Conservation (phyloP, 2,113 vertebrate genomes). For the Haemorhous mexicanus region DNA sequence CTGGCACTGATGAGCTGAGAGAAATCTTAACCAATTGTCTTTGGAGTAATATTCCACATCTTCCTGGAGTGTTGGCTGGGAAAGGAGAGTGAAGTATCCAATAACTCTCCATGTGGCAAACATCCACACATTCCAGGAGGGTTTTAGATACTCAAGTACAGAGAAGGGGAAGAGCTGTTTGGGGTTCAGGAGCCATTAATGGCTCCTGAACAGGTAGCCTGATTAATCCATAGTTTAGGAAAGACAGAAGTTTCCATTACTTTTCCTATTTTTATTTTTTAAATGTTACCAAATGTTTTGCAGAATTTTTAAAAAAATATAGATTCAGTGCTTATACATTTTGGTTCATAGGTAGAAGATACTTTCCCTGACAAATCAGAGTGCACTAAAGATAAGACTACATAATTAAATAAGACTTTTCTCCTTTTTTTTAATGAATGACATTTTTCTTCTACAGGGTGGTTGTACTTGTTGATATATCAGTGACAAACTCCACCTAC, state of each 20-base stretch:
- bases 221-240: background rate
- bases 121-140: fast-evolving
- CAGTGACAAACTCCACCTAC: slow-evolving; percentile 64
- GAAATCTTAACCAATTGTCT: background rate
- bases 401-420: background rate
- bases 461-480: slow-evolving; percentile 79
- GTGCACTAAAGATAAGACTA: slow-evolving; percentile 11
- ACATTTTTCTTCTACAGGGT: slow-evolving; percentile 68
- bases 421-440: background rate
- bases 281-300: background rate
- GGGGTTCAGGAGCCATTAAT: background rate
- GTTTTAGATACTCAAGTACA: background rate
- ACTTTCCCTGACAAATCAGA: background rate
- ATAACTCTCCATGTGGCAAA: background rate
- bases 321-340: background rate
- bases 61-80: background rate
- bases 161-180: background rate
- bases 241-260: background rate
- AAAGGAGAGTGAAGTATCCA: background rate
- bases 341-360: background rate
- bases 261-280: background rate
- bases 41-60: background rate
- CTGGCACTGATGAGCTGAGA: background rate
- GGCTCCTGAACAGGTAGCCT: background rate
- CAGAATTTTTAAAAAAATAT: background rate